A percentile compares a stretch with the other conserved stretches of the same genome.
These are phyloP conservation scores for Eustalomyia histrio DNA, from an alignment of 2,888 invertebrate species.

Conservation along the genomic window DNA sequence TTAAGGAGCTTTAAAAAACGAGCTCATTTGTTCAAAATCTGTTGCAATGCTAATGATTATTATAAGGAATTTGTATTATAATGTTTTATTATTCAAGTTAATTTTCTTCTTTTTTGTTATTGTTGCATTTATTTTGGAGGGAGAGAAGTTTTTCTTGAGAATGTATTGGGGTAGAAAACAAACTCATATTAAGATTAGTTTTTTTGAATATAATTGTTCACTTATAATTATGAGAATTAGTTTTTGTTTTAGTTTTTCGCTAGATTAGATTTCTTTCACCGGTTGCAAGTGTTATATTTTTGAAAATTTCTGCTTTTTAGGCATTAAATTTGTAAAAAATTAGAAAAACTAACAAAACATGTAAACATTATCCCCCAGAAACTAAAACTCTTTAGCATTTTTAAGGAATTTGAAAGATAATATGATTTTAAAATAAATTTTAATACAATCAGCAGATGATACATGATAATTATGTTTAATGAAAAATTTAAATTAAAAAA, in stretches of 20 bases:
- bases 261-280: neutral
- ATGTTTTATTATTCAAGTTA: conserved; percentile 17
- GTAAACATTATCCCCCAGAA: too few species aligned
- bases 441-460: too few species aligned
- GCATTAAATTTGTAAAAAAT: neutral
- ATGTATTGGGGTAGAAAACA: neutral
- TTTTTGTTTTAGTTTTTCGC: too few species aligned
- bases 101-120: neutral
- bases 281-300: neutral
- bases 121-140: neutral
- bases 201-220: neutral
- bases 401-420: neutral
- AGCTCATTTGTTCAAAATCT: neutral
- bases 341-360: neutral
- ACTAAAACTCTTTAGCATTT: neutral
- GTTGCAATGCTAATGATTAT: conserved; percentile 44
- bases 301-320: neutral
- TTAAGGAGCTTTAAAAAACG: neutral
- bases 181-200: neutral
- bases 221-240: neutral
- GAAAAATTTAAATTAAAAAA: too few species aligned
- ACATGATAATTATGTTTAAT: too few species aligned
- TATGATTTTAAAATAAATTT: too few species aligned
- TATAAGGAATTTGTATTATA: conserved; percentile 49
- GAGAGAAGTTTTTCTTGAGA: neutral